These are phyloP conservation scores for Acanthiza pusilla DNA, from an alignment of 2,797 vertebrate species.

Conservation along the genomic window DNA sequence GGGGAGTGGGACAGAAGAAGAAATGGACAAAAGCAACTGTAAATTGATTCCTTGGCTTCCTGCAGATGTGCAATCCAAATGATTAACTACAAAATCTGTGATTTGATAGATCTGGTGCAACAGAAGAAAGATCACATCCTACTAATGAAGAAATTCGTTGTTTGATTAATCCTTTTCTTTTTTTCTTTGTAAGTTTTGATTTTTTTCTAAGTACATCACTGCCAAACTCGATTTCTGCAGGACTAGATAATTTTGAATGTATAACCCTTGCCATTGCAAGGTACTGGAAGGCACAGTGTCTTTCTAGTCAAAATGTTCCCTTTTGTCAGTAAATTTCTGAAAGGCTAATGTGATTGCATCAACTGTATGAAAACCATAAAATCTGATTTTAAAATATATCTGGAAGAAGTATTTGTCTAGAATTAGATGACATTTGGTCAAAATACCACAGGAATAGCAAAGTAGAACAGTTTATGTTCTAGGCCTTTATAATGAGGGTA, in stretches of 20 bases:
- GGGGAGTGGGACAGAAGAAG: not conserved
- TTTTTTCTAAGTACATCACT: not conserved
- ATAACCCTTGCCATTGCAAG: not conserved
- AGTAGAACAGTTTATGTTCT: not conserved
- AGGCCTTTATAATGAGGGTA: not conserved
- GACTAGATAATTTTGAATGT: not conserved
- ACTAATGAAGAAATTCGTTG: not conserved
- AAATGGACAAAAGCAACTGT: not conserved
- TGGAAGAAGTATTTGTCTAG: not conserved
- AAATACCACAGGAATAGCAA: not conserved
- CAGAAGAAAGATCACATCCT: not conserved
- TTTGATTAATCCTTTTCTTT: constrained; percentile 2
- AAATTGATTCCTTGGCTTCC: constrained; percentile 42
- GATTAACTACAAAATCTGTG: constrained; percentile 30
- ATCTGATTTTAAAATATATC: not conserved
- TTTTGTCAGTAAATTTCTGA: not conserved
- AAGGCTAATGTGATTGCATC: not conserved
- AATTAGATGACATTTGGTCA: not conserved
- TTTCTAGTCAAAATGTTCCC: not conserved
- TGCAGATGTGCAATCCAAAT: constrained; percentile 13
- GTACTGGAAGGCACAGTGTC: not conserved
- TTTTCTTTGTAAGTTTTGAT: not conserved
- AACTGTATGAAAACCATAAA: not conserved
- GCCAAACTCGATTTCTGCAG: not conserved
- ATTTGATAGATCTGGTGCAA: constrained; percentile 23